These are phyloP conservation scores for Papilio machaon DNA, from an alignment of 1,140 invertebrate genomes.

Conservation along the genomic window DNA sequence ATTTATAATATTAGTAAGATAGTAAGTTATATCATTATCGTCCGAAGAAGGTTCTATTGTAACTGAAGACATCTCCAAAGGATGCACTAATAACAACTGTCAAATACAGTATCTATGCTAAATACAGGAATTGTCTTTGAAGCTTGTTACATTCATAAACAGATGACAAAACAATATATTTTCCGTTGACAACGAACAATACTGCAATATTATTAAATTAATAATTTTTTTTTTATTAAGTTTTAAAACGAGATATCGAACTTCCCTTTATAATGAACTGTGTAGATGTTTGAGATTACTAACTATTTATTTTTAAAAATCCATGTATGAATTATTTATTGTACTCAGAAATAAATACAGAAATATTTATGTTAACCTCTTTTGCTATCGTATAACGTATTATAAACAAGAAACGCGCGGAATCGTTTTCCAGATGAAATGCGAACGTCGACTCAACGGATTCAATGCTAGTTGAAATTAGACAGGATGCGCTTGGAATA, in stretches of 20 bases:
- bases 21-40: not conserved
- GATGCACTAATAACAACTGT: not conserved
- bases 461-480: not conserved
- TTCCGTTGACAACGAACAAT: not conserved
- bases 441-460: not conserved
- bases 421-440: not conserved
- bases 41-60: not conserved
- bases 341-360: no score
- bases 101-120: not conserved
- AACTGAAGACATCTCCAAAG: not conserved
- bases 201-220: no score
- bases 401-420: not conserved
- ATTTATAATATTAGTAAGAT: no score
- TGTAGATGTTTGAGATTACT: no score
- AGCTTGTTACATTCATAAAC: not conserved
- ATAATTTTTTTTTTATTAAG: not conserved
- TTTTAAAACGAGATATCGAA: no score
- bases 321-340: no score
- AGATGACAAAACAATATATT: slow-evolving; percentile 11
- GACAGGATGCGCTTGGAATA: not conserved
- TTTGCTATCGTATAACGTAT: not conserved
- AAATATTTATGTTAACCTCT: not conserved
- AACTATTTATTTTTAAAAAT: no score
- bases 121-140: not conserved
- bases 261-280: no score